Evolutionary conservation across 2,113 vertebrate genomes (phyloP).

Genomic region (Tetrax tetrax): DNA sequence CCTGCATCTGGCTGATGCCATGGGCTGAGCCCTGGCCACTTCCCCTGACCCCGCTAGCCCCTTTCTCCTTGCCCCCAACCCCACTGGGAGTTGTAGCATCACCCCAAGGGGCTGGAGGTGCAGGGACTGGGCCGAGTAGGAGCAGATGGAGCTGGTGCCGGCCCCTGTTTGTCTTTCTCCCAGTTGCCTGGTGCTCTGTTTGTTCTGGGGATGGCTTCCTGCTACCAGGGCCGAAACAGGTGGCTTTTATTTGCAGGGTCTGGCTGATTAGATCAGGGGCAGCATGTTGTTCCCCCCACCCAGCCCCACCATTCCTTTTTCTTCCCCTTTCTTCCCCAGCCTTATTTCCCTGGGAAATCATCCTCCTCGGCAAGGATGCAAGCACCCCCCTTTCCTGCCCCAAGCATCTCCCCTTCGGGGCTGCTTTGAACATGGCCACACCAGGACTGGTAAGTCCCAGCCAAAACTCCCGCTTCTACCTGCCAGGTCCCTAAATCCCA

Average conservation of each 20-base stretch:
- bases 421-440: neutral
- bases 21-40: neutral
- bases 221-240: conserved; percentile 75
- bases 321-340: neutral
- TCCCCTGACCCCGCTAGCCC: rapidly evolving
- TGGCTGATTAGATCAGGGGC: conserved; percentile 61
- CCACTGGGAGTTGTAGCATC: rapidly evolving
- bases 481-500: neutral
- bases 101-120: neutral
- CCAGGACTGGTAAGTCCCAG: neutral
- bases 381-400: neutral
- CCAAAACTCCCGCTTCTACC: neutral
- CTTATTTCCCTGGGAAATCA: conserved; percentile 67
- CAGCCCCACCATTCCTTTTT: neutral
- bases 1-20: rapidly evolving
- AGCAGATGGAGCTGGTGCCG: conserved; percentile 68
- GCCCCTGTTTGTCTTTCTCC: conserved; percentile 71
- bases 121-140: neutral
- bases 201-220: conserved; percentile 73
- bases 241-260: conserved; percentile 81
- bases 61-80: neutral
- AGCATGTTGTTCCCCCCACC: neutral
- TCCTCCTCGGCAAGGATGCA: neutral
- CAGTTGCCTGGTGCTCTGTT: conserved; percentile 70
- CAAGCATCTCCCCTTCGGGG: neutral